phyloP scores from a whole-genome alignment of 2,113 vertebrate species.

The Grallaria varia region DNA sequence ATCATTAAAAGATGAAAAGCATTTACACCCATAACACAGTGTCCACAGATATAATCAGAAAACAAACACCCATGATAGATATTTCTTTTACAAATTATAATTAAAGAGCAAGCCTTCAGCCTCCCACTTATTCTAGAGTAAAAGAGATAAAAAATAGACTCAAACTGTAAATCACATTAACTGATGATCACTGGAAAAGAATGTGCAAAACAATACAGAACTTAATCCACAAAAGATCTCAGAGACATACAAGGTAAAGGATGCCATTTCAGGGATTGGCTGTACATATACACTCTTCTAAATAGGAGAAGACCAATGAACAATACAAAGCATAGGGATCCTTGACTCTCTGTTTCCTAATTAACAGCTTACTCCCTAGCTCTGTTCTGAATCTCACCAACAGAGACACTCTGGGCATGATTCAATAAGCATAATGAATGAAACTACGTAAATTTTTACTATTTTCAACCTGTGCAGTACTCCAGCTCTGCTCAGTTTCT shows the following conservation, averaged over 20 bases:
- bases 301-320: neutral
- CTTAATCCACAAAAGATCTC: neutral
- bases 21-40: neutral
- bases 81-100: neutral
- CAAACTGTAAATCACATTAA: neutral
- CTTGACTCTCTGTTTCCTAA: neutral
- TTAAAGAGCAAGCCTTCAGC: neutral
- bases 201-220: neutral
- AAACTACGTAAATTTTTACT: rapidly evolving
- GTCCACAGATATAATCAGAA: neutral
- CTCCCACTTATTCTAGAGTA: neutral
- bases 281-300: neutral
- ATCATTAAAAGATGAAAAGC: neutral
- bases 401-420: neutral
- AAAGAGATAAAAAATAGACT: neutral
- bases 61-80: neutral
- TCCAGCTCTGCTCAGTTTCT: rapidly evolving
- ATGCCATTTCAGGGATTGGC: neutral
- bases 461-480: neutral
- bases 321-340: neutral
- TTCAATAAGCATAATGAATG: neutral
- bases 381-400: neutral
- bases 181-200: neutral
- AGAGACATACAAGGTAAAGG: neutral
- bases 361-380: neutral